Evolutionary conservation across 1,140 invertebrate genomes (phyloP), one percentile per base, ranked within the genome.

Genomic region (Hylaeus volcanicus): DNA sequence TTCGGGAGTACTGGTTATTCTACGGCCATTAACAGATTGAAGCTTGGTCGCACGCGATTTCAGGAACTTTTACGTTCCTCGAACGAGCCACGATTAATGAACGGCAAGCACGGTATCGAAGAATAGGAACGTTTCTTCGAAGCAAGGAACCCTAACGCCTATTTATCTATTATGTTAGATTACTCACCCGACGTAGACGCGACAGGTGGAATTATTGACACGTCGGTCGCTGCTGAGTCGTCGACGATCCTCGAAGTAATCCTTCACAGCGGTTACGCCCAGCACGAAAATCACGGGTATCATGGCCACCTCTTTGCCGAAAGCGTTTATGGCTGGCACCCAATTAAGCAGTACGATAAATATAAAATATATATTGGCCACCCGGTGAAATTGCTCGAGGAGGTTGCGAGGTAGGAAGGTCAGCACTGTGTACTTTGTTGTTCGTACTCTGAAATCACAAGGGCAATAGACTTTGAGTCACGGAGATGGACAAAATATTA

Each of bases 331-430:
- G 14, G 96, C 95, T 6, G 98, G 98, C 88, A 99, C 96, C 97
- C 98, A 99, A 93, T 99, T 99, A 63, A 99, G 94, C 81, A 99
- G 94, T 74, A 99, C 98, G 88, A 99, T 99, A 90, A 98, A 98
- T 89, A 99, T 96, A 94, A 99, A 99, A 94, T 99, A 99, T 81
- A 99, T 94, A 95, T 99, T 99, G 58, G 99, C 99, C 90, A 99
- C 98, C 48, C 98, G 96, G 93, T 98, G 98, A 94, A 99, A 99
- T 93, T 99, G 99, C 94, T 99, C 99, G 91, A 99, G 96, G 41
- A 99, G 93, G 94, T 99, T 99, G 92, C 99, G 98, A 12, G 98
- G 98, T 88, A 99, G 94, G 93, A 99, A 99, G 88, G 97, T 98
- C 53, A 99, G 94, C 53, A 98, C 88, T 6, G 98, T 99, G 92